Evolutionary conservation across 1,140 invertebrate species (phyloP).

Genomic region (Aleiodes sp.): DNA sequence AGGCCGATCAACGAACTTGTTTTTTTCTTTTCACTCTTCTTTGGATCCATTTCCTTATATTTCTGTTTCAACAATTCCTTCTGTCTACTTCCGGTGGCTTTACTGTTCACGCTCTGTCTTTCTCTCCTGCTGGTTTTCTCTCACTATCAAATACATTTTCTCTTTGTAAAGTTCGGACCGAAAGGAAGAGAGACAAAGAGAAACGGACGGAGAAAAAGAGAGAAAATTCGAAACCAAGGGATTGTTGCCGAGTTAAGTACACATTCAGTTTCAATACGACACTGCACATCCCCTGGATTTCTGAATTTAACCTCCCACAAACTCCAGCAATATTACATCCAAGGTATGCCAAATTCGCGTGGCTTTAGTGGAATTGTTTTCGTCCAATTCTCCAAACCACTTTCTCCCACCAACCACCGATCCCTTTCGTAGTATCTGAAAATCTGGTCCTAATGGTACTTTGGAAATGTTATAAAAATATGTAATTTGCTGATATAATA

Average conservation of each 20-base stretch:
- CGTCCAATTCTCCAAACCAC: too few species aligned
- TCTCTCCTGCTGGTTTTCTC: too few species aligned
- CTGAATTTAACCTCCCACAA: background rate
- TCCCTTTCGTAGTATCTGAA: too few species aligned
- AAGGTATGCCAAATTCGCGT: background rate
- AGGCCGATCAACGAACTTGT: slow-evolving; percentile 3
- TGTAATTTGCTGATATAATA: too few species aligned
- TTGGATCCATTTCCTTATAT: background rate
- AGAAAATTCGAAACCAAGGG: background rate
- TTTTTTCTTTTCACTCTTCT: slow-evolving; percentile 2
- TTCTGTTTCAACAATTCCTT: background rate
- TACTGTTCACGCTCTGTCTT: background rate
- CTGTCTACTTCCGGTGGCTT: background rate
- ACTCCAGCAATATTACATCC: background rate
- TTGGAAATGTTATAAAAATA: too few species aligned
- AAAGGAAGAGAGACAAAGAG: too few species aligned
- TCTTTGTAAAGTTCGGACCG: too few species aligned
- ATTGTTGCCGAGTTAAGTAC: background rate
- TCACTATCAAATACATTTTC: too few species aligned
- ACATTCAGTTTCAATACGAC: background rate
- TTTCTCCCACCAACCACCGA: too few species aligned
- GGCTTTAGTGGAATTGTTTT: too few species aligned
- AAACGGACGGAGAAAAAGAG: background rate
- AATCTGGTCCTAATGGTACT: too few species aligned
- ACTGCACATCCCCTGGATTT: background rate